Evolutionary conservation across 1,140 invertebrate genomes (phyloP).

Genomic region (Drosophila busckii): DNA sequence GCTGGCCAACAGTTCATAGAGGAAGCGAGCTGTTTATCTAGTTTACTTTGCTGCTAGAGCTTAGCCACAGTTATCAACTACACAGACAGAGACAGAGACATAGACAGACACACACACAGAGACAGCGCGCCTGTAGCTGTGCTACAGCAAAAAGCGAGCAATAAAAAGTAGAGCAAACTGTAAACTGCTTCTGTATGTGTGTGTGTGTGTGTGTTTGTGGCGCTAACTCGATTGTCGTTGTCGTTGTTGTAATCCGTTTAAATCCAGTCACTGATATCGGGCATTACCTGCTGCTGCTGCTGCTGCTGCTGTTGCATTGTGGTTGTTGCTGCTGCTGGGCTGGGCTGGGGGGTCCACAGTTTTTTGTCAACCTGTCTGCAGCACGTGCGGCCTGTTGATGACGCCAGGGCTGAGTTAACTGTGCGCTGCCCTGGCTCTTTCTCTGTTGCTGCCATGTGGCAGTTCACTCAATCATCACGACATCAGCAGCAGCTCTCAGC

Average conservation of each 20-base stretch:
- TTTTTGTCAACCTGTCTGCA: constrained; percentile 76
- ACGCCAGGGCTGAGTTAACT: background rate
- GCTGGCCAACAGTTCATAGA: too few relatives aligned
- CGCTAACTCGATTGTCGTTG: constrained; percentile 69
- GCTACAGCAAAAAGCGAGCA: constrained; percentile 16
- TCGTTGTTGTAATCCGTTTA: constrained; percentile 73
- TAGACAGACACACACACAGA: constrained; percentile 5
- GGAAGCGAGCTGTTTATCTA: constrained; percentile 63
- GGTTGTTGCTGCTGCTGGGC: constrained; percentile 11
- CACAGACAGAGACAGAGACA: constrained; percentile 12
- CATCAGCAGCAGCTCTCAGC: constrained; percentile 32
- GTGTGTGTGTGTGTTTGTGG: constrained; percentile 36
- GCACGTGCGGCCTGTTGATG: constrained; percentile 56
- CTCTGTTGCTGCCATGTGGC: constrained; percentile 49
- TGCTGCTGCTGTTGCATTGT: constrained; percentile 1
- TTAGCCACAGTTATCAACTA: constrained; percentile 37
- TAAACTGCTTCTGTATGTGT: constrained; percentile 12
- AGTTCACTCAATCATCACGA: constrained; percentile 75
- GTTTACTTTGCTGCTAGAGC: constrained; percentile 33
- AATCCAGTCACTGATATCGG: constrained; percentile 72
- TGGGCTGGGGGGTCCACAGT: constrained; percentile 54
- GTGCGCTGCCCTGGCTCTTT: constrained; percentile 4
- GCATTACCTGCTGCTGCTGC: constrained; percentile 56
- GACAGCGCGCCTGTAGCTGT: constrained; percentile 12
- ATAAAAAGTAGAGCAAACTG: too few relatives aligned